phyloP scores from a whole-genome alignment of 30 jellyfish, hydroid and myxozoan genomes.

The Pelagia noctiluca region DNA sequence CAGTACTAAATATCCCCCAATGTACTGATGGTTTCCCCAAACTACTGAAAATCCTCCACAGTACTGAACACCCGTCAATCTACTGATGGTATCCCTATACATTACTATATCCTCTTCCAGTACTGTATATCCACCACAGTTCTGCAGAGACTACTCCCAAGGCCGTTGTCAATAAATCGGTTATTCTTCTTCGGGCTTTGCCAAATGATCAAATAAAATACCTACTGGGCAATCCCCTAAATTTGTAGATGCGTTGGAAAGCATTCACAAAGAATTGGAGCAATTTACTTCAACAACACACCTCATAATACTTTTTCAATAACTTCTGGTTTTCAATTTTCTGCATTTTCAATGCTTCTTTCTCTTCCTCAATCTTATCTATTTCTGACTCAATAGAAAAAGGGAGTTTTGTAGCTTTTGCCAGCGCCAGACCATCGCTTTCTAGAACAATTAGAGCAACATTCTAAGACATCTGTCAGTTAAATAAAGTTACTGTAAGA shows the following conservation, averaged over 20 bases:
- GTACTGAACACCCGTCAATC: no score
- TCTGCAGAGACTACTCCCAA: no score
- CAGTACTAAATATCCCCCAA: no score
- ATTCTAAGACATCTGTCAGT: background rate
- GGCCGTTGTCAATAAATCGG: no score
- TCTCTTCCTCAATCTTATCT: constrained; percentile 45
- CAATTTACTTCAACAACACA: background rate
- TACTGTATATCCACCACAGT: no score
- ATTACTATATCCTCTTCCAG: no score
- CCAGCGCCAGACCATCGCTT: constrained; percentile 90
- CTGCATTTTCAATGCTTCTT: constrained; percentile 32
- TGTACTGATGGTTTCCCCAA: no score
- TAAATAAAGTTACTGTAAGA: no score
- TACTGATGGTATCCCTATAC: no score
- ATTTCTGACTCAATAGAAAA: constrained; percentile 44
- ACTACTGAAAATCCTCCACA: no score
- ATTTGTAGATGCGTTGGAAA: background rate
- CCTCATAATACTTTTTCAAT: constrained; percentile 58
- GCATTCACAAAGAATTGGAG: background rate
- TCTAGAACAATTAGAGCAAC: constrained; percentile 32
- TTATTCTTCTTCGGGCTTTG: background rate
- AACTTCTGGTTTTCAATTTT: constrained; percentile 14
- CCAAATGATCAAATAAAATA: background rate
- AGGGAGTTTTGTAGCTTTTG: constrained; percentile 87
- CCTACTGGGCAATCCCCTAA: no score